Conservation (phyloP, 2,113 vertebrate genomes). For the Grammomys dolichurus region DNA sequence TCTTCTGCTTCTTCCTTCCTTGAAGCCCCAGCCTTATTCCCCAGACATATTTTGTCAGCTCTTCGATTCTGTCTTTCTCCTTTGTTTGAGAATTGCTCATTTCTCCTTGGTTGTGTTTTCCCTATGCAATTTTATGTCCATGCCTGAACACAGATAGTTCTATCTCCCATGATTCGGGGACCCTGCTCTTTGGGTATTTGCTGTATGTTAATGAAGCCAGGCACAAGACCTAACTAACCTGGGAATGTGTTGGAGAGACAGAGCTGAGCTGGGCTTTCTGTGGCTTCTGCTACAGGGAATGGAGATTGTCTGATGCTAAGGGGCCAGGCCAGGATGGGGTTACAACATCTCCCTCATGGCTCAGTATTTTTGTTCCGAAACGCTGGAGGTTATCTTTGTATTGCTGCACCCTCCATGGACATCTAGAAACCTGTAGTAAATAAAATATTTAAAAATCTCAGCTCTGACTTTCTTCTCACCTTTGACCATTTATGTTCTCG, state of each 20-base stretch:
- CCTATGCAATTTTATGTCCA: background rate
- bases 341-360: background rate
- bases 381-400: background rate
- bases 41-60: background rate
- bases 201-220: background rate
- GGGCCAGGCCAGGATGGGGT: background rate
- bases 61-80: background rate
- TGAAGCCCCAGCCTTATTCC: background rate
- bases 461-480: too few species aligned
- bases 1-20: background rate
- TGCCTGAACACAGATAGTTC: background rate
- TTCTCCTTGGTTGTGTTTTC: background rate
- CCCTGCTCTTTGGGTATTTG: background rate
- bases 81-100: background rate
- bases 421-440: background rate
- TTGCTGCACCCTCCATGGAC: background rate
- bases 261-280: background rate
- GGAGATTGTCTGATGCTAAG: background rate
- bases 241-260: background rate
- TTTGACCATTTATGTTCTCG: too few species aligned
- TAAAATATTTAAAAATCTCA: too few species aligned
- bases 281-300: background rate
- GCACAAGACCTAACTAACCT: background rate
- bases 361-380: background rate
- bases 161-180: background rate